phyloP scores from a whole-genome alignment of 2,888 invertebrate species.

The Yponomeuta malinellus region DNA sequence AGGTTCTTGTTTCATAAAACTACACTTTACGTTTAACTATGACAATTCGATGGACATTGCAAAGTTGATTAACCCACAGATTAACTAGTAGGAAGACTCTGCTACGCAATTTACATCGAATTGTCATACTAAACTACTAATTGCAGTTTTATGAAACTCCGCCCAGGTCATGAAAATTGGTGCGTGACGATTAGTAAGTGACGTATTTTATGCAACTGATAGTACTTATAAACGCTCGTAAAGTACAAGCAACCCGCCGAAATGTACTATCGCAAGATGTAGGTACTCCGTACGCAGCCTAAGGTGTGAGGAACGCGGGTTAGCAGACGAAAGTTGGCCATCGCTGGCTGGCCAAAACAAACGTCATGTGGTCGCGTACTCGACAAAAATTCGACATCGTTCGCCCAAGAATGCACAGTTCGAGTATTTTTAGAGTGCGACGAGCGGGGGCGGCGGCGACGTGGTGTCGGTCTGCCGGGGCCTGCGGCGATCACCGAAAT shows the following conservation, averaged over 20 bases:
- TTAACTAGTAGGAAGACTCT: too few relatives aligned
- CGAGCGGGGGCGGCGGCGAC: conserved; percentile 74
- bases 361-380: conserved; percentile 74
- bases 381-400: conserved; percentile 76
- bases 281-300: neutral
- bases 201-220: neutral
- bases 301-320: neutral
- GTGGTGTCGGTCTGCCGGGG: conserved; percentile 78
- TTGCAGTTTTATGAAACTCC: too few relatives aligned
- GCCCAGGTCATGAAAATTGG: neutral
- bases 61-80: too few relatives aligned
- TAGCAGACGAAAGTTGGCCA: conserved; percentile 13
- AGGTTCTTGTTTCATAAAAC: too few relatives aligned
- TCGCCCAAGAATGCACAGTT: conserved; percentile 75
- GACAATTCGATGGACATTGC: too few relatives aligned
- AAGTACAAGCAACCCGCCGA: too few relatives aligned
- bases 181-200: neutral
- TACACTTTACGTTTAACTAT: too few relatives aligned
- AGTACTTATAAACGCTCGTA: neutral
- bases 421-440: conserved; percentile 70
- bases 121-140: too few relatives aligned
- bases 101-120: too few relatives aligned
- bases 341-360: conserved; percentile 57
- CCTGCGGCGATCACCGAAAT: conserved; percentile 77
- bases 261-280: neutral